Conservation (phyloP, 2,113 vertebrate genomes). For the Harpagus bidentatus region DNA sequence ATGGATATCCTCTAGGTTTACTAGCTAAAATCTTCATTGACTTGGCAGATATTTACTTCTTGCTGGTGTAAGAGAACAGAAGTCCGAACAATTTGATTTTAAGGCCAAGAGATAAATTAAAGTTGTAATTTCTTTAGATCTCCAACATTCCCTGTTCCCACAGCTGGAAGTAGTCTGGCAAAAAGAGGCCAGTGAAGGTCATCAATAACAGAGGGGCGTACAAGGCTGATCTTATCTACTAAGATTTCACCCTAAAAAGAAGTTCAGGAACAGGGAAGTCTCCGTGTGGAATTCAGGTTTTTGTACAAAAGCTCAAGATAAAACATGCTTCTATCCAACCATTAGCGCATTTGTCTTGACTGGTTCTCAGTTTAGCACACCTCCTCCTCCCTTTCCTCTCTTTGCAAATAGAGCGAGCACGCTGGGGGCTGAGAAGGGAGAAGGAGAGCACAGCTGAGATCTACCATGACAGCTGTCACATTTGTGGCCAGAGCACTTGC, state of each 20-base stretch:
- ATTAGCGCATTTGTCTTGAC: neutral
- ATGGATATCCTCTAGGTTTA: neutral
- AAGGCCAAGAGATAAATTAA: neutral
- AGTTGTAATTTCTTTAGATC: neutral
- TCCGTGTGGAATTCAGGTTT: neutral
- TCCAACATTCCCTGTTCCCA: neutral
- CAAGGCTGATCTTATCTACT: neutral
- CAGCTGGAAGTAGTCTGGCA: neutral
- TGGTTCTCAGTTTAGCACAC: neutral
- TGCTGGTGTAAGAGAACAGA: neutral
- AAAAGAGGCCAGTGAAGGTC: neutral
- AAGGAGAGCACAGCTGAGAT: neutral
- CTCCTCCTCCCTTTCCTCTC: neutral
- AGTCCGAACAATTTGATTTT: neutral
- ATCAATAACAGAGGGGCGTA: neutral
- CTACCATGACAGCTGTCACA: neutral
- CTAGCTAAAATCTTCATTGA: neutral
- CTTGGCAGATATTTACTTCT: neutral
- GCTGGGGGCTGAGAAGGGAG: neutral
- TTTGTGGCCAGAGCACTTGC: neutral
- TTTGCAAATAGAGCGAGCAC: neutral
- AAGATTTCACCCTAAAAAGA: neutral
- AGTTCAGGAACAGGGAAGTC: neutral
- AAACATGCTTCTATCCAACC: neutral
- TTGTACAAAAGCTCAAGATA: neutral